These are phyloP conservation scores for Scomber scombrus DNA, from an alignment of 2,113 vertebrate species.

Conservation along the genomic window DNA sequence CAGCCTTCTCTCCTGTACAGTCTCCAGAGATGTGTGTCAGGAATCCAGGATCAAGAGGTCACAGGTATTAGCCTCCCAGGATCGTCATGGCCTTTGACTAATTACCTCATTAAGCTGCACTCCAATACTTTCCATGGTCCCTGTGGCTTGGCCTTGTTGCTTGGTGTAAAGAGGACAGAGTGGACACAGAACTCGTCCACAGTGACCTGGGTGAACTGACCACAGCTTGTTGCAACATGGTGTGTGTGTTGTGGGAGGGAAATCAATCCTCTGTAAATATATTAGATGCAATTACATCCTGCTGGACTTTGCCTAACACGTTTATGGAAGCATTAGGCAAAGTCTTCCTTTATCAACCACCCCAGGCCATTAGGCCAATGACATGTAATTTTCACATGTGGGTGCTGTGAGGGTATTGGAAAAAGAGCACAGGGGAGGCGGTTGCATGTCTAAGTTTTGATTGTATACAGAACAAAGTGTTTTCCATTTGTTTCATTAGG, in stretches of 20 bases:
- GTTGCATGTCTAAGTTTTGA: constrained; percentile 41
- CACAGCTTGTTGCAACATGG: constrained; percentile 64
- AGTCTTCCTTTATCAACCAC: constrained; percentile 78
- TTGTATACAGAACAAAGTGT: constrained; percentile 50
- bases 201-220: constrained; percentile 66
- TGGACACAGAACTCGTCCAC: constrained; percentile 52
- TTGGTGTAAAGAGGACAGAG: constrained; percentile 56
- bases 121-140: constrained; percentile 74
- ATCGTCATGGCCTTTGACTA: constrained; percentile 82
- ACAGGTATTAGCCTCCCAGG: constrained; percentile 84
- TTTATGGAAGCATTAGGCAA: constrained; percentile 81
- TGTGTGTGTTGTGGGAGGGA: constrained; percentile 60
- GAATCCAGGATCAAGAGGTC: constrained; percentile 81
- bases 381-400: constrained; percentile 73
- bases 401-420: constrained; percentile 57
- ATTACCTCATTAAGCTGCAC: constrained; percentile 85
- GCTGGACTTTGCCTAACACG: constrained; percentile 81
- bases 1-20: constrained; percentile 44
- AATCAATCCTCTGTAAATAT: constrained; percentile 83
- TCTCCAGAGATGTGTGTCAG: constrained; percentile 78
- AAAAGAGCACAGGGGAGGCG: constrained; percentile 41
- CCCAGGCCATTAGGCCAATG: constrained; percentile 68
- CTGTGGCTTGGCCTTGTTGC: constrained; percentile 55
- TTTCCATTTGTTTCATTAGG: constrained; percentile 59
- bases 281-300: constrained; percentile 82